phyloP scores from a whole-genome alignment of 2,113 vertebrate genomes.

The Eurypyga helias region DNA sequence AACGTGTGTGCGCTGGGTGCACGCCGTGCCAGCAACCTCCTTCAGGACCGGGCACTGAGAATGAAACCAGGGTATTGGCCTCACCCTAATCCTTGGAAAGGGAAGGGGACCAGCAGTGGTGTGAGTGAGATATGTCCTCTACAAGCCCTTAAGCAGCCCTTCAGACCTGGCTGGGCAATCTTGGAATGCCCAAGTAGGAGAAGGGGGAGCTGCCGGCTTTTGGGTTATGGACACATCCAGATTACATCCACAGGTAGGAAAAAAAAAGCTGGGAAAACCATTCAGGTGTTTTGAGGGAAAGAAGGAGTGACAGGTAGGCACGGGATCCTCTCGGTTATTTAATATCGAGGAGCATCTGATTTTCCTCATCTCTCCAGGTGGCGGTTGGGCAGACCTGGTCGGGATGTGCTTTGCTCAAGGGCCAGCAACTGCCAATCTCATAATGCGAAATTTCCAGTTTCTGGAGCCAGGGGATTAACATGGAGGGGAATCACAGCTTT shows the following conservation, averaged over 20 bases:
- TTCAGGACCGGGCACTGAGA: not conserved
- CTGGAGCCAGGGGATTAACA: not conserved
- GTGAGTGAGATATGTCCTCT: fast-evolving
- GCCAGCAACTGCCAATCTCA: not conserved
- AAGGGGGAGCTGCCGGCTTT: not conserved
- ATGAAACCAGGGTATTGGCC: not conserved
- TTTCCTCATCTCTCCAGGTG: not conserved
- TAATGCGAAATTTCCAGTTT: fast-evolving
- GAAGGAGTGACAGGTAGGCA: not conserved
- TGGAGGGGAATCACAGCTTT: not conserved
- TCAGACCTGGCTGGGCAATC: fast-evolving
- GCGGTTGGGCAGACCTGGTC: not conserved
- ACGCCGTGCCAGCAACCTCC: not conserved
- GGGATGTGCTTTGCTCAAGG: not conserved
- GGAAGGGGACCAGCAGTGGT: not conserved
- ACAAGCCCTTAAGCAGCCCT: not conserved
- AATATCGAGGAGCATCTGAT: not conserved
- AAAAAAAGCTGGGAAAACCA: not conserved
- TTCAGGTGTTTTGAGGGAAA: not conserved
- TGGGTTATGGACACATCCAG: fast-evolving
- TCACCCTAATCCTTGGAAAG: not conserved
- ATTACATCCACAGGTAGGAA: fast-evolving
- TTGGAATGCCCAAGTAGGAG: not conserved
- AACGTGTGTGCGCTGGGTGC: too few species aligned
- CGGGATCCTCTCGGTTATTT: not conserved